A percentile compares a stretch with the other conserved stretches of the same genome.
phyloP scores from a whole-genome alignment of 2,797 vertebrate species.

The Squalus acanthias region DNA sequence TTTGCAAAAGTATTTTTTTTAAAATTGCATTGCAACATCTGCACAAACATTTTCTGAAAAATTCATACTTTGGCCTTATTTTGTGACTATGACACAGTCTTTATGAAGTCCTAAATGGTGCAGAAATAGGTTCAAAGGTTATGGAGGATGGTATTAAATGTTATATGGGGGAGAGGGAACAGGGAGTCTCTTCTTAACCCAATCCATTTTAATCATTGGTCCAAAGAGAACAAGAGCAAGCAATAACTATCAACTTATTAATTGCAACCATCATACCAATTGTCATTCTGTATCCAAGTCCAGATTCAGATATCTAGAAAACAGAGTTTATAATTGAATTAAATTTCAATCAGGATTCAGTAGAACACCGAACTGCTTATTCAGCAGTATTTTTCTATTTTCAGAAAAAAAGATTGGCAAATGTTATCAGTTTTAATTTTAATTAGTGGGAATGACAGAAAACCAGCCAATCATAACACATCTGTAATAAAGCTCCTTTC shows the following conservation, averaged over 20 bases:
- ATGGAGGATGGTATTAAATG: not conserved
- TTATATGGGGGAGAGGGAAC: not conserved
- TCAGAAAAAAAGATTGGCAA: not conserved
- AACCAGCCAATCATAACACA: not conserved
- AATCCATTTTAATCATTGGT: not conserved
- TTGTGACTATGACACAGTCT: not conserved
- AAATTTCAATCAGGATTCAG: not conserved
- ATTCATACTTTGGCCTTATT: not conserved
- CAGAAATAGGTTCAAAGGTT: not conserved
- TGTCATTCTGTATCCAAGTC: not conserved
- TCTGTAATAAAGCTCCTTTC: not conserved
- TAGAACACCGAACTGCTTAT: not conserved
- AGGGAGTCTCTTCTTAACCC: too few species aligned
- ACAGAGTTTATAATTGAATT: not conserved
- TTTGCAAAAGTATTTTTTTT: not conserved
- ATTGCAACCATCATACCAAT: not conserved
- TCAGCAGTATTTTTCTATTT: not conserved
- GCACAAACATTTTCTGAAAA: not conserved
- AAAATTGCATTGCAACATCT: not conserved
- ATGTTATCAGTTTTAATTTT: not conserved
- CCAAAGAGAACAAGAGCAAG: not conserved
- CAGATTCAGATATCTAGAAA: not conserved
- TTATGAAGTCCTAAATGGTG: not conserved
- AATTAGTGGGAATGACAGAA: not conserved
- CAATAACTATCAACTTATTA: not conserved